Base-by-base conservation (phyloP, 2,797 vertebrate genomes). In the Girardinus metallicus region DNA sequence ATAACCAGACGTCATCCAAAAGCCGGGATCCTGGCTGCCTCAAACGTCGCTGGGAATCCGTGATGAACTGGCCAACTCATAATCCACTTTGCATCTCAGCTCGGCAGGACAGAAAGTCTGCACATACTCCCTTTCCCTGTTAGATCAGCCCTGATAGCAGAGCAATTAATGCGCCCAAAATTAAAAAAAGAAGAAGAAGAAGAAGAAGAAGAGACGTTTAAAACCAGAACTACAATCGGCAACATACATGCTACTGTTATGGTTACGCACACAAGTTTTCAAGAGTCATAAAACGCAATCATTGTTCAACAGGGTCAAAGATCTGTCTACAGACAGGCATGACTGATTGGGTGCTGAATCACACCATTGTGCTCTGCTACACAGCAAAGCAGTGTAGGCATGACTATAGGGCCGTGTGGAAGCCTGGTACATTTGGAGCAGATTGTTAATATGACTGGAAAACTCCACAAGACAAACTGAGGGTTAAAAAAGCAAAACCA, bases 1-100 rank as follows among this genome's bases (percentile, higher is more conserved):
- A 93, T 93, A 89, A 91, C 92, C 90, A 72, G 93, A 89, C 88
- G 39, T 78, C 70, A 51, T 85, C 73, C 68, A 78, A 87, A 87
- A 84, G 85, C 91, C 71, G 73, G 73, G 79, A 88, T 85, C 83
- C 85, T 74, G 82, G 80, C 85, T 90, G 75, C 57, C 82, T 88
- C 85, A 79, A 83, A 83, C 66, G 47, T 26, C 76, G 79, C 89
- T 74, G 77, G 73, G 86, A 87, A 89, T 93, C 83, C 86, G 87
- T 87, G 89, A 90, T 88, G 86, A 91, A 93, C 89, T 70, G 84
- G 34, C 34, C 62, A 83, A 78, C 46, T 80, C 60, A 53, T 82
- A 77, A 86, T 80, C 83, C 0, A 75, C 75, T 88, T 84, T 80
- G 74, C 39, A 83, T 82, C 77, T 43, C 79, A 34, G 78, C 74